Base-by-base conservation (phyloP, 1,140 invertebrate species). In the Cecropterus lyciades region DNA sequence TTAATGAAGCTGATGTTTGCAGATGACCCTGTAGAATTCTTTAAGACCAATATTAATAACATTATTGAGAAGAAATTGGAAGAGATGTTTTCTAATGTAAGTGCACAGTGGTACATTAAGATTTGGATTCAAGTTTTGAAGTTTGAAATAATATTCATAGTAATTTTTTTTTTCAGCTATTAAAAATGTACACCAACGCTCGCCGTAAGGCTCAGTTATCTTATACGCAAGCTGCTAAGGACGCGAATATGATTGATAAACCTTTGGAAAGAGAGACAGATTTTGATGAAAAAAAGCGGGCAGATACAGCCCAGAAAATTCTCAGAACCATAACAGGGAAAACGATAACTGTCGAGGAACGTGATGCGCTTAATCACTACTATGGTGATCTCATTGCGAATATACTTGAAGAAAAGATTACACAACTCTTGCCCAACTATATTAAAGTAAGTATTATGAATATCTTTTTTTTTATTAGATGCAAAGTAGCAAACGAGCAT, bases 41-140 rank as follows among this genome's bases (percentile, higher is more conserved):
- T 81, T 63, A 81, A 69, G 57, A 27, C 11, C 16, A 82, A 83
- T 56, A 57, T 82, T 42, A 56, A 15, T 10, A 67, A 30, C 42
- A 33, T 80, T 13, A 13, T 85, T 15, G 52, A 51, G 7, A 49
- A 56, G 6, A 76, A 71, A 51, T 30, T 83, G 17, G 55, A 74
- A 15, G 69, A 77, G 17, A 69, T 84, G 27, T 75, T 80, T 43
- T 13, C 15, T 0, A 74, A 79, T 63, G 82, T 84, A 70, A 79
- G 64, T 72, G 16, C 0, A 24, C 5, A 43, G 13, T 1, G 10
- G 10, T 14, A 43, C 3, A 1, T 1, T 43, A 33, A 51, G 10
- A 15, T 37, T 11, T 33, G 13, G 13, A 30, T 27, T 51, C 9
- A 5, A n/a, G n/a, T n/a, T 14, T 8, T 48, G 9, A 10, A 24